Evolutionary conservation across 2,888 invertebrate species (phyloP).

Genomic region (Phytoseiulus persimilis): DNA sequence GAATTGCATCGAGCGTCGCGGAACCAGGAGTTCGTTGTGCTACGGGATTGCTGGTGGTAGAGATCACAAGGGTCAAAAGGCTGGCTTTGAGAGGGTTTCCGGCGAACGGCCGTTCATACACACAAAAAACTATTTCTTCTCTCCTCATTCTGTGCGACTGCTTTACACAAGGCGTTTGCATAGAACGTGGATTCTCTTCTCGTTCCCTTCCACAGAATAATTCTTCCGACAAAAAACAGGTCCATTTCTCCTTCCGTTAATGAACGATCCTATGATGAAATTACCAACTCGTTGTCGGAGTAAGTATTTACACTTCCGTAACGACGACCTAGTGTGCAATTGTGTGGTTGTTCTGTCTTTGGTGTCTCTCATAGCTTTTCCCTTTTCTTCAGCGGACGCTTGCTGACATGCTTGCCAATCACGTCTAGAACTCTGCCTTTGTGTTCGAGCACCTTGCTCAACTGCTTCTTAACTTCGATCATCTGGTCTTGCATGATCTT

Average conservation of each 20-base stretch:
- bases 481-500: constrained; percentile 85
- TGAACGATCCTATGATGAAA: too few species aligned
- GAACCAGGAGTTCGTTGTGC: background rate
- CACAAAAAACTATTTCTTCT: too few species aligned
- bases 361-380: constrained; percentile 52
- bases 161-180: background rate
- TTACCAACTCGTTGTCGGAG: too few species aligned
- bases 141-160: too few species aligned
- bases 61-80: background rate
- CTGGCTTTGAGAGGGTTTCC: background rate
- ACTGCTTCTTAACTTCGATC: constrained; percentile 74
- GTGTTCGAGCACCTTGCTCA: constrained; percentile 82
- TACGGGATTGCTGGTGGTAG: background rate
- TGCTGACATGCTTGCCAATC: constrained; percentile 78
- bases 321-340: too few species aligned
- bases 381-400: constrained; percentile 82
- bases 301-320: too few species aligned
- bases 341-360: background rate
- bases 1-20: background rate
- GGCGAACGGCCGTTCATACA: background rate
- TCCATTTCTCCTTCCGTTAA: too few species aligned
- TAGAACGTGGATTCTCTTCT: background rate
- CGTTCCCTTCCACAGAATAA: too few species aligned
- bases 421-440: constrained; percentile 80
- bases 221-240: too few species aligned